A percentile compares a stretch with the other conserved stretches of the same genome.
Evolutionary conservation across 2,113 vertebrate species (phyloP).

Genomic region (Macaca nemestrina): DNA sequence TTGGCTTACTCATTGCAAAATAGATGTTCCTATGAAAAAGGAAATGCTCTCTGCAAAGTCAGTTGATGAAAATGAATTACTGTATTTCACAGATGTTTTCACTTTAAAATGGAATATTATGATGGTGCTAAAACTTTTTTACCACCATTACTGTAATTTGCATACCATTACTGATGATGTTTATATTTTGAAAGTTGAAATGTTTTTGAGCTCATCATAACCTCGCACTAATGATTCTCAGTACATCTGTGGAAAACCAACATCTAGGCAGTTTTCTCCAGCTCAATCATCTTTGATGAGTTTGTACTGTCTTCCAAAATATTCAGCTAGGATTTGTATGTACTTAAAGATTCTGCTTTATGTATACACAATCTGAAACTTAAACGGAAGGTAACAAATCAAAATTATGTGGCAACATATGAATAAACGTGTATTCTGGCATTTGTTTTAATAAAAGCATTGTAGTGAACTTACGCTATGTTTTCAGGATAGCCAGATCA

Average conservation of each 20-base stretch:
- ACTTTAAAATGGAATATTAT: slow-evolving; percentile 81
- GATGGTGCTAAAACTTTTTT: slow-evolving; percentile 80
- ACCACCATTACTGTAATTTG: slow-evolving; percentile 81
- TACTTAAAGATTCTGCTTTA: slow-evolving; percentile 66
- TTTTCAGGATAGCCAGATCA: slow-evolving; percentile 35
- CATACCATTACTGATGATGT: slow-evolving; percentile 81
- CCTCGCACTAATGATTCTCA: slow-evolving; percentile 74
- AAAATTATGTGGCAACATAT: not conserved
- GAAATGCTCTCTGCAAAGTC: slow-evolving; percentile 59
- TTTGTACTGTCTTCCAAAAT: slow-evolving; percentile 72
- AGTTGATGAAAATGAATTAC: slow-evolving; percentile 71
- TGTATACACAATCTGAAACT: slow-evolving; percentile 53
- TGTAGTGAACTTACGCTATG: not conserved
- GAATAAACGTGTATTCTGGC: slow-evolving; percentile 9
- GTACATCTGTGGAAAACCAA: slow-evolving; percentile 82
- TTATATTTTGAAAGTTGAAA: slow-evolving; percentile 83
- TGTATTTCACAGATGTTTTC: slow-evolving; percentile 83
- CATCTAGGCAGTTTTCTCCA: slow-evolving; percentile 70
- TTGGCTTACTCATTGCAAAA: slow-evolving; percentile 26
- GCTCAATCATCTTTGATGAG: slow-evolving; percentile 74
- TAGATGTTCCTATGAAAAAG: slow-evolving; percentile 45
- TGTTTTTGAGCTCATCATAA: slow-evolving; percentile 81
- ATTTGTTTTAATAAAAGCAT: slow-evolving; percentile 56
- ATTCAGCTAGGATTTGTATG: slow-evolving; percentile 55
- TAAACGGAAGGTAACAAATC: slow-evolving; percentile 52